Base-by-base conservation (phyloP, 92 coral and sea anemone species). In the Actinernus sp. region DNA sequence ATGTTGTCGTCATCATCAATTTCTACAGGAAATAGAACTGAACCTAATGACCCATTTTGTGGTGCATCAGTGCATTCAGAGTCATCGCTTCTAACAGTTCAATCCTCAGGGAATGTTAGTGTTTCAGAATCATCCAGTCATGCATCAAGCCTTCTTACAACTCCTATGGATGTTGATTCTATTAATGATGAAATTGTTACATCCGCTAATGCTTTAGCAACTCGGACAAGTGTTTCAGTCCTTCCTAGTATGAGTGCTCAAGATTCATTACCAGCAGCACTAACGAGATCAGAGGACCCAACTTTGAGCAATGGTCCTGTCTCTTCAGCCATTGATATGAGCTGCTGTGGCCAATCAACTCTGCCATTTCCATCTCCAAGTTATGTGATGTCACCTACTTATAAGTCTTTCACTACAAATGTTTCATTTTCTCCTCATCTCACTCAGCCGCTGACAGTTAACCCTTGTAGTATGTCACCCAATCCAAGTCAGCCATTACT, bases 391-490 rank as follows among this genome's bases (percentile, higher is more conserved):
- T 85, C 97, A 0, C 89, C 92, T 20, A 76, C 88, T 6, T 79
- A 76, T 47, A 89, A 85, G 50, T 63, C 80, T 11, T 73, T 76
- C 29, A 57, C 79, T 34, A 55, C 96, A 1, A 65, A 50, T 50
- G 81, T 81, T 17, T 46, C 97, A 25, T 74, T 79, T 19, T 90
- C 97, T 11, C 89, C 97, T 19, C 71, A 58, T 62, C 25, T 88
- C 26, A 63, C 89, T 34, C 99, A 95, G 32, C 99, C 97, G 3
- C 71, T 95, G 55, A 80, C 90, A 29, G 88, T 95, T 46, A 95
- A 82, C 65, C 84, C 97, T 3, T 65, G 79, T 65, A 87, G 89
- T 71, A 59, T 88, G 67, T 90, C 98, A 3, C 92, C 91, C 18
- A 87, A 68, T 45, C 65, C 82, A 36, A 85, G 74, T 61, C 97